Evolutionary conservation across 2,888 invertebrate genomes (phyloP), one percentile per base, ranked within the genome.

Genomic region (Lasioglossum villosulum): DNA sequence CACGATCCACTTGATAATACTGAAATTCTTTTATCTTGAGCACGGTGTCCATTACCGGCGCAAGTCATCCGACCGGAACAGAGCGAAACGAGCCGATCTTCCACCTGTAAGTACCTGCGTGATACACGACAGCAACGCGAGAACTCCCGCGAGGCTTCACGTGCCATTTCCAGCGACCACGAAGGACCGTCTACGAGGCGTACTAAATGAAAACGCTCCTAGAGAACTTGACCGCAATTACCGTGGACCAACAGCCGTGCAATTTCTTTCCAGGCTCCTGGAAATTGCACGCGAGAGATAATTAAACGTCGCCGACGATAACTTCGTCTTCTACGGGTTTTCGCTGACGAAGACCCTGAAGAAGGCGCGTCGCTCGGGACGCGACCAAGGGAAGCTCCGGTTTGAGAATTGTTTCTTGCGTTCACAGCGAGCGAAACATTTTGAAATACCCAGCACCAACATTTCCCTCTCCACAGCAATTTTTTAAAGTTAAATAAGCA

Each of bases 161-260:
- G 73, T 78, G 70, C 70, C 56, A 78, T 78, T 82, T 82, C 12
- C 68, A 52, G 30, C 45, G 42, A 16, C 48, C 78, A 48, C 82
- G 39, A 30, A 23, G 12, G 30, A 8, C 59, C 23, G 23, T 19
- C 14, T 63, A 16, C 37, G 34, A n/a, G 77, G 39, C 6, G 39
- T 52, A 30, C 39, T 42, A 34, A 82, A 73, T 73, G 73, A 56
- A 79, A 79, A 63, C 56, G 73, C 48, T 27, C 72, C 39, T 4
- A 0, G n/a, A 42, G 23, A 78, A 78, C 59, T 71, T 59, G 71
- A 42, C 56, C 77, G 37, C 70, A n/a, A 70, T 77, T 70, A 39
- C 52, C 30, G 39, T 48, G n/a, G 19, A 8, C 76, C 45, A 16
- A n/a, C 16, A 27, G 75, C 30, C n/a, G 45, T 23, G 56, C 63